Base-by-base conservation (phyloP, 2,797 vertebrate species). In the Enteromius unitaeniatus region DNA sequence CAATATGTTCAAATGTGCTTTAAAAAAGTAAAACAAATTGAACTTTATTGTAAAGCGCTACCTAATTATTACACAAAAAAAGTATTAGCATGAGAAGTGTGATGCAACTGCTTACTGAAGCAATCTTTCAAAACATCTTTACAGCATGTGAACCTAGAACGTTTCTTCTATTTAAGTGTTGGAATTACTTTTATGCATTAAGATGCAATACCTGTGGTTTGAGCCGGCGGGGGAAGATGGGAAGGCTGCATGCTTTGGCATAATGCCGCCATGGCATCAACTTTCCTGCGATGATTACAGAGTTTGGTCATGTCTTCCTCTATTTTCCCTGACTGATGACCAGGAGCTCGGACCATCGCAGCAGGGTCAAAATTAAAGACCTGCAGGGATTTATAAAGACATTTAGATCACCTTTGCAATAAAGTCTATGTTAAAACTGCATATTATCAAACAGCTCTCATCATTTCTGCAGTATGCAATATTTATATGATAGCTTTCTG, bases 231-330 rank as follows among this genome's bases (percentile, higher is more conserved):
- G 76, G 94, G 93, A 84, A 94, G 93, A 73, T 95, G 95, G 73
- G 93, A 92, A 62, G 92, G 94, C 93, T 97, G 97, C 95, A 96
- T 96, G 92, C 96, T 97, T 79, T 94, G 94, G 90, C 96, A 97
- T 40, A 97, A 91, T 4, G 96, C 96, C 75, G 97, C 96, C 95
- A 97, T 96, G 10, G 97, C 96, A 77, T 96, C 96, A 77, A 97
- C 96, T 97, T 99, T 99, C 96, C 96, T 92, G 69, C 95, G 94
- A 92, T 97, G 97, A 93, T 97, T 98, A 90, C 97, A 99, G 86
- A 98, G 96, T 95, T 97, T 98, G 94, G 97, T 97, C 97, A 98
- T 97, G 90, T 99, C 97, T 94, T 97, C 96, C 90, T 97, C 96
- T 53, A 95, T 93, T 92, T 96, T 96, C 87, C 96, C 95, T 81